A percentile compares a stretch with the other conserved stretches of the same genome.
Evolutionary conservation across 2,113 vertebrate genomes (phyloP).

Genomic region (Trachemys scripta): DNA sequence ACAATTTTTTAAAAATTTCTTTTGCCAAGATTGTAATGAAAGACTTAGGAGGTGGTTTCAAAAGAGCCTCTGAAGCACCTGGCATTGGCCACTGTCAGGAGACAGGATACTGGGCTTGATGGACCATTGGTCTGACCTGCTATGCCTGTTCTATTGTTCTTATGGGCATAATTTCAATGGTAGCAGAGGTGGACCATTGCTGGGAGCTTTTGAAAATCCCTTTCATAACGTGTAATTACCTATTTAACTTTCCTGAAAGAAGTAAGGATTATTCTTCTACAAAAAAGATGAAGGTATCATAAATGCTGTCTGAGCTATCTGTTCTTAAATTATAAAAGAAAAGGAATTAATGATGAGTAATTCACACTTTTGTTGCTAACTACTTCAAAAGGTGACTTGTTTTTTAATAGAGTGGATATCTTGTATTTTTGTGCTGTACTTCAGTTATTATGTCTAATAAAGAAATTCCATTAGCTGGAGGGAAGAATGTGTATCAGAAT

Average conservation of each 20-base stretch:
- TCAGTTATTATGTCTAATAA: background rate
- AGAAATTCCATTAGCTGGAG: background rate
- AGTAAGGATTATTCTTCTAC: background rate
- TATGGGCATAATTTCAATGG: background rate
- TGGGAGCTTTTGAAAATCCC: background rate
- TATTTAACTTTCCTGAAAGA: background rate
- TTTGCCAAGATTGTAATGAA: background rate
- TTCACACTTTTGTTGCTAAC: background rate
- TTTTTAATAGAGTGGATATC: background rate
- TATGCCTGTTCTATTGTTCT: background rate
- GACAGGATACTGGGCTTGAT: background rate
- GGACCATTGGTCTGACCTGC: background rate
- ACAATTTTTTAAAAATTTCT: background rate
- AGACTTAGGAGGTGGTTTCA: background rate
- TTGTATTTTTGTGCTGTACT: background rate
- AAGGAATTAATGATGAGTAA: background rate
- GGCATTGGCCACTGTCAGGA: background rate
- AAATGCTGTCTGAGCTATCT: background rate
- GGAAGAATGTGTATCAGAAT: background rate
- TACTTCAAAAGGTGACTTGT: background rate
- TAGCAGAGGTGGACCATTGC: background rate
- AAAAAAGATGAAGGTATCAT: background rate
- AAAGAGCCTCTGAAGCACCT: background rate
- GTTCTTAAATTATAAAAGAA: background rate
- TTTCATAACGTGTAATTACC: background rate